phyloP scores from a whole-genome alignment of 2,113 vertebrate genomes.

The Mormyrus iriodes region DNA sequence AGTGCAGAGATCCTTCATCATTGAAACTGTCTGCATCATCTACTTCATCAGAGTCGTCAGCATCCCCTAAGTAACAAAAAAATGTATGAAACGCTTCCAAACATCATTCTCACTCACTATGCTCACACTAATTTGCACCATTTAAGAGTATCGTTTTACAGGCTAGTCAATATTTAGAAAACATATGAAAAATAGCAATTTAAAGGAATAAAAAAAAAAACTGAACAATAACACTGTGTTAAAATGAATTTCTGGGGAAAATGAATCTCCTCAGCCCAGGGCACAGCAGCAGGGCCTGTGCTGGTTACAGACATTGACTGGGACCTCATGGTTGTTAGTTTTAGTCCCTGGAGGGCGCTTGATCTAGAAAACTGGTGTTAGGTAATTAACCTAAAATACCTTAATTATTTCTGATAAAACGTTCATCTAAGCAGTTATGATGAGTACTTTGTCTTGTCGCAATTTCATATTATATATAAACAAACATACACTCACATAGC shows the following conservation, averaged over 20 bases:
- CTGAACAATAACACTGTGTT: neutral
- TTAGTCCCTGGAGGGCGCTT: neutral
- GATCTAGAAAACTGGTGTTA: neutral
- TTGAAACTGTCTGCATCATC: conserved; percentile 67
- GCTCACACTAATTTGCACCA: neutral
- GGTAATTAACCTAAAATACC: neutral
- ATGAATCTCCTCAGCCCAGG: neutral
- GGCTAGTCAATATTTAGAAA: neutral
- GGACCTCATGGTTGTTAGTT: neutral
- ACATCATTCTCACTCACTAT: neutral
- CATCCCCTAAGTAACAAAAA: conserved; percentile 48
- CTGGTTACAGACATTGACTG: neutral
- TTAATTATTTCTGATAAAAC: neutral
- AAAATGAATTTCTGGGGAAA: neutral
- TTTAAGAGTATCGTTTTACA: neutral
- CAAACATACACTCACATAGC: neutral
- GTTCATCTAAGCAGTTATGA: neutral
- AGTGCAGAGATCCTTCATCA: conserved; percentile 74
- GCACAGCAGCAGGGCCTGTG: neutral
- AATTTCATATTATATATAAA: neutral
- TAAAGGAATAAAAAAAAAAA: neutral
- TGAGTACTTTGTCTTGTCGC: neutral
- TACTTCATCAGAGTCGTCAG: conserved; percentile 66
- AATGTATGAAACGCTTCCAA: neutral
- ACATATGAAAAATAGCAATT: neutral